Evolutionary conservation across 2,113 vertebrate species (phyloP), one percentile per base, ranked within the genome.

Genomic region (Callipepla californica): DNA sequence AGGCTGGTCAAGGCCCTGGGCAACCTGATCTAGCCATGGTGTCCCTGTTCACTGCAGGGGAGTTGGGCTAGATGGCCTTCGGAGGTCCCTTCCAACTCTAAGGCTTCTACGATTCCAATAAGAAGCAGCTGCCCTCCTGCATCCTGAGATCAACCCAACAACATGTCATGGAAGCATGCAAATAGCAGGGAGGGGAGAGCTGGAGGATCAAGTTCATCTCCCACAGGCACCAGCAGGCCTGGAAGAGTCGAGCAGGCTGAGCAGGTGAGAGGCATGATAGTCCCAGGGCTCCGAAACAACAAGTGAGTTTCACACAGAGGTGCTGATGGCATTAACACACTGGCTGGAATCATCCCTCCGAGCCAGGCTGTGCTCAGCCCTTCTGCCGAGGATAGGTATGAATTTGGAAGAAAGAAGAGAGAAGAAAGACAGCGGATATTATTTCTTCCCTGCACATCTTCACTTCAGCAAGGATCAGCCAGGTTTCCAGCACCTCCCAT

Each of bases 211-310:
- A 51, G 51, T 65, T 94, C 67, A 44, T n/a, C 50, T 80, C 81
- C 89, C 81, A 85, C 76, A 44, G 81, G 81, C 81, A 91, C 11
- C 5, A 81, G 79, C 32, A 68, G 93, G 69, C 61, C 76, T 51
- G 25, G 88, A 85, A 73, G 61, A 66, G 50, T 44, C 91, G 62
- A 73, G 79, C 68, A 75, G 76, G 77, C 74, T 75, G 53, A n/a
- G 84, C 84, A 82, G 87, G 75, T 70, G 85, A 92, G 78, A 85
- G 79, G 14, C 4, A 0, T 73, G 75, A 70, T 70, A 50, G 63
- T 75, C 78, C 28, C 6, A 32, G 74, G 81, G 34, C 7, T 67
- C 75, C 74, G 58, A 40, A 44, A 12, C 42, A 82, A 40, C 3
- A 19, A 72, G 73, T 30, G 14, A 75, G 50, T 82, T 79, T 89